A percentile compares a stretch with the other conserved stretches of the same genome.
These are phyloP conservation scores for Cisticola juncidis DNA, from an alignment of 2,113 vertebrate species.

Conservation along the genomic window DNA sequence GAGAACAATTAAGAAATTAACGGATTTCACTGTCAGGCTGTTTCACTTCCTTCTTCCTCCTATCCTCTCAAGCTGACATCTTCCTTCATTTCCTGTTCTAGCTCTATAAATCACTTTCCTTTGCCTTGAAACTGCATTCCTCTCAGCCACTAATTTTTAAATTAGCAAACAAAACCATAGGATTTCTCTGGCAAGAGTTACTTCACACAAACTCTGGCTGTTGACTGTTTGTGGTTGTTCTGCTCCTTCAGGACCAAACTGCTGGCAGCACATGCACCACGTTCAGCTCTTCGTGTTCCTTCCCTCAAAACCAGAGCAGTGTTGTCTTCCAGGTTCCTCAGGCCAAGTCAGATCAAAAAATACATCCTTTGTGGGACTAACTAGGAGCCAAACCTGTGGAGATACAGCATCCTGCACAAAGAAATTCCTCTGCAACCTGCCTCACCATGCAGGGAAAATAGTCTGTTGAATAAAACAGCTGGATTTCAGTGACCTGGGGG, in stretches of 20 bases:
- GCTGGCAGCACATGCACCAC: not conserved
- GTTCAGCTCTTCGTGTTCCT: rapidly evolving
- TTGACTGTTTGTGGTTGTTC: not conserved
- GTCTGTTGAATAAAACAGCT: not conserved
- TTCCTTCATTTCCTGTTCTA: not conserved
- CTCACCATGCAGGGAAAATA: not conserved
- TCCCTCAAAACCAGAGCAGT: not conserved
- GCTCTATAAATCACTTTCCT: not conserved
- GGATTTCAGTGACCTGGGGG: not conserved
- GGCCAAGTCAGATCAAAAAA: not conserved
- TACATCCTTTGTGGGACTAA: not conserved
- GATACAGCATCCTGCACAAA: not conserved
- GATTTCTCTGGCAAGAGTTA: not conserved
- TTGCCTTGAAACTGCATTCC: not conserved
- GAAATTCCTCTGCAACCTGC: not conserved
- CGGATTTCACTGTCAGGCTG: not conserved
- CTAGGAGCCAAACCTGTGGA: not conserved
- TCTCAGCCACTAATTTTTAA: not conserved
- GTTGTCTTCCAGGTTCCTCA: not conserved
- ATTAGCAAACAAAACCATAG: not conserved
- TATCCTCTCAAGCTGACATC: not conserved
- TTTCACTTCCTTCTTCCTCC: not conserved
- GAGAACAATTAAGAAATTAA: not conserved
- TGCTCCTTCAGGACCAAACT: not conserved
- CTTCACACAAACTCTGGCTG: not conserved